Evolutionary conservation across 2,797 vertebrate genomes (phyloP).

Genomic region (Crocidura indochinensis): DNA sequence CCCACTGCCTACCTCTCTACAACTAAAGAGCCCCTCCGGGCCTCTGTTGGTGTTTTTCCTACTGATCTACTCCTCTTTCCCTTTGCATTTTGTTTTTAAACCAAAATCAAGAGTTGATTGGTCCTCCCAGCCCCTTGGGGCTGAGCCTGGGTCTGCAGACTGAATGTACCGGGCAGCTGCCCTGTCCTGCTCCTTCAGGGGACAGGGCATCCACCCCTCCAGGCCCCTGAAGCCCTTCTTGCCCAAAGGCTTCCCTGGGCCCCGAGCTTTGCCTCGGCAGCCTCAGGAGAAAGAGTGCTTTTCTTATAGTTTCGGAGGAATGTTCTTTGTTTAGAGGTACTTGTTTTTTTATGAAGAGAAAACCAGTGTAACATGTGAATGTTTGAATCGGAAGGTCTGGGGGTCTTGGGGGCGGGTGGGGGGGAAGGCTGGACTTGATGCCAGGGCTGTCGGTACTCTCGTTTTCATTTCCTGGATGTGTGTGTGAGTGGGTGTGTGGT

Average conservation of each 20-base stretch:
- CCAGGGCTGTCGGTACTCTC: conserved; percentile 93
- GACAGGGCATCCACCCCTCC: conserved; percentile 78
- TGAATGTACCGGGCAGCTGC: conserved; percentile 77
- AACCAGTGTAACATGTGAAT: conserved; percentile 94
- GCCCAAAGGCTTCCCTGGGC: conserved; percentile 88
- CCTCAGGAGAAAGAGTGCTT: conserved; percentile 86
- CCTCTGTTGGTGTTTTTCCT: conserved; percentile 79
- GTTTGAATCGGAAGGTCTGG: conserved; percentile 96
- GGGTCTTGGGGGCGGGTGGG: conserved; percentile 85
- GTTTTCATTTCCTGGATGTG: conserved; percentile 82
- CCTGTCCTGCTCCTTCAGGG: neutral
- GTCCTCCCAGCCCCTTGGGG: conserved; percentile 58
- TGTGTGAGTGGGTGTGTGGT: conserved; percentile 74
- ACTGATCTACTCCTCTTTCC: conserved; percentile 78
- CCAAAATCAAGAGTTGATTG: conserved; percentile 80
- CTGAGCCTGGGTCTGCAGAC: conserved; percentile 87
- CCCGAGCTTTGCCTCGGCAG: conserved; percentile 87
- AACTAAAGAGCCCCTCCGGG: conserved; percentile 80
- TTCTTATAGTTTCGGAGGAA: conserved; percentile 86
- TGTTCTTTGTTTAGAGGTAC: conserved; percentile 94
- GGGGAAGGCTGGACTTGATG: conserved; percentile 90
- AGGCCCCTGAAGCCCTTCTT: conserved; percentile 87
- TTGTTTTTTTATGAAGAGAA: conserved; percentile 91
- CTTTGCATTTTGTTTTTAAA: conserved; percentile 79
- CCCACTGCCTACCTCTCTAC: conserved; percentile 81